Conservation (phyloP, 1,140 invertebrate genomes). For the Dermatophagoides farinae region DNA sequence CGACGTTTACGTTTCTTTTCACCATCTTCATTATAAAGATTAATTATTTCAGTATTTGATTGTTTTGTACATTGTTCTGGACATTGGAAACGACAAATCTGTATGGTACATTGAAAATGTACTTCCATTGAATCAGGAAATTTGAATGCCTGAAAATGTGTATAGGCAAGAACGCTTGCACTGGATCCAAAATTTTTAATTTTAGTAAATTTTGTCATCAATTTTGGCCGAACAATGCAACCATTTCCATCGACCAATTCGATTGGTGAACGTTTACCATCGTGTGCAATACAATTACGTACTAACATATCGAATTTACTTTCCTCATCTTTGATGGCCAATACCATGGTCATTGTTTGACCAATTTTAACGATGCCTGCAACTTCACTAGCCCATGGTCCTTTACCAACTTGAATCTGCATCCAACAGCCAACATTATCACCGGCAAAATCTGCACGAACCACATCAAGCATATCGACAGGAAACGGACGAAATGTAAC, state of each 20-base stretch:
- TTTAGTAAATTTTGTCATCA: constrained; percentile 81
- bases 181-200: constrained; percentile 85
- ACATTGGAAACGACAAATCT: constrained; percentile 22
- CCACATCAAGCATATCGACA: constrained; percentile 83
- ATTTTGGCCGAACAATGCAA: constrained; percentile 73
- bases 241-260: constrained; percentile 76
- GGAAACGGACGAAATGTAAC: constrained; percentile 84
- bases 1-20: constrained; percentile 5
- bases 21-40: constrained; percentile 3
- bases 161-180: constrained; percentile 76
- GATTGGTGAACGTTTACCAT: constrained; percentile 73
- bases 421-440: constrained; percentile 67
- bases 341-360: constrained; percentile 85
- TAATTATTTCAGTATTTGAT: constrained; percentile 16
- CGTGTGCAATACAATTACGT: constrained; percentile 76
- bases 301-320: constrained; percentile 89
- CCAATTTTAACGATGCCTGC: constrained; percentile 85
- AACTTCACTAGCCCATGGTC: constrained; percentile 81
- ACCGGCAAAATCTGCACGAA: constrained; percentile 74
- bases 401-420: constrained; percentile 48
- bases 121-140: constrained; percentile 22
- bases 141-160: constrained; percentile 47
- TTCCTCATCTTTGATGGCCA: constrained; percentile 83
- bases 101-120: constrained; percentile 24
- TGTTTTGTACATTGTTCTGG: constrained; percentile 21